phyloP scores from a whole-genome alignment of 2,888 invertebrate genomes.

The Pseudoips prasinana region DNA sequence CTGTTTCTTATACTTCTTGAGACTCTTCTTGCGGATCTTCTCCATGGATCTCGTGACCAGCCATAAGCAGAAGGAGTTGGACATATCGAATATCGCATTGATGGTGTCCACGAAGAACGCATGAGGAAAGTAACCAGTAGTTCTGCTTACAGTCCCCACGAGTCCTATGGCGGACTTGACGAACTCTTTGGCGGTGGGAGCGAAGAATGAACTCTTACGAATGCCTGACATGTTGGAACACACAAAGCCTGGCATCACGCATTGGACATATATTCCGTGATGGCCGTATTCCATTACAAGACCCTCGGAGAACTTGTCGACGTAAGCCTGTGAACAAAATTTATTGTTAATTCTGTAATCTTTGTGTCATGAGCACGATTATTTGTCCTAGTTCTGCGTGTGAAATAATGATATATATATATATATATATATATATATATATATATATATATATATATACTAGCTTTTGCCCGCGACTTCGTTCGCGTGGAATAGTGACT shows the following conservation, averaged over 20 bases:
- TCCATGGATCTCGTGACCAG: conserved; percentile 84
- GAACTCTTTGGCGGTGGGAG: conserved; percentile 87
- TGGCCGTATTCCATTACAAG: conserved; percentile 88
- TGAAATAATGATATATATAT: too few species aligned
- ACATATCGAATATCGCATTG: conserved; percentile 68
- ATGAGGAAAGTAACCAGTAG: conserved; percentile 90
- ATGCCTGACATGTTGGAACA: conserved; percentile 96
- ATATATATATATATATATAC: too few species aligned
- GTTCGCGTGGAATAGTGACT: too few species aligned
- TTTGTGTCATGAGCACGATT: too few species aligned
- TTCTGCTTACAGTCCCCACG: conserved; percentile 85
- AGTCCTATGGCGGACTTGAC: conserved; percentile 87
- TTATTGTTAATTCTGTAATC: too few species aligned
- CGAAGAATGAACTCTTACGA: conserved; percentile 86
- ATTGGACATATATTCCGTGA: conserved; percentile 89
- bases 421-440: too few species aligned
- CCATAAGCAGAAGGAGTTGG: conserved; percentile 82
- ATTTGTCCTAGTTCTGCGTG: too few species aligned
- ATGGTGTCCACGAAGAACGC: conserved; percentile 79
- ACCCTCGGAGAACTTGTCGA: conserved; percentile 90
- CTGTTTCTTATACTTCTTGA: conserved; percentile 77
- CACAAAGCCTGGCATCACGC: conserved; percentile 93
- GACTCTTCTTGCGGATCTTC: conserved; percentile 82
- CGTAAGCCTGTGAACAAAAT: conserved; percentile 84
- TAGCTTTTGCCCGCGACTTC: too few species aligned